Evolutionary conservation across 2,797 vertebrate genomes (phyloP), one percentile per base, ranked within the genome.

Genomic region (Karalla daura): DNA sequence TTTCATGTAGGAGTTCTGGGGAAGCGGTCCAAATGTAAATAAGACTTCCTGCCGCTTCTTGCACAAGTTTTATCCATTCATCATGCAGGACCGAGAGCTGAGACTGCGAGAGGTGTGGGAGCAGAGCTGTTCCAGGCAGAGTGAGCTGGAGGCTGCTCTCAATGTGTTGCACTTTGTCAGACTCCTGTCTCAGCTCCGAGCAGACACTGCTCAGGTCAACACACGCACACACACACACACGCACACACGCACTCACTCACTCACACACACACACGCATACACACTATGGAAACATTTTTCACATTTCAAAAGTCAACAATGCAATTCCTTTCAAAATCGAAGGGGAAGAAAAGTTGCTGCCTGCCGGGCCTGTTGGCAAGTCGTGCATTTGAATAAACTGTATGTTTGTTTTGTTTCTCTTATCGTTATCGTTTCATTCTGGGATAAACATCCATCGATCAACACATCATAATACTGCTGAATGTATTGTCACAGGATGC

Each of bases 171-270:
- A 93, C 46, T 93, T 85, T 74, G 59, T 86, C 51, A 82, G 95
- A 55, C 90, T 93, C 30, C 43, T 92, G 37, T 93, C 86, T 59
- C 84, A 69, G 53, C 91, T 95, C 24, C 89, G 86, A 0, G 87
- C 79, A 0, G 84, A 93, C 45, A 95, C 94, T 1, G 88, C 91
- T 46, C 94, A 95, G 95, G 95, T 97, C 79, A 73, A 45, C 51
- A 63, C 43, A 33, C 36, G 30, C 6, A 2, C 44, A 32, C 18
- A 55, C 40, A 45, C n/a, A 27, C 18, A 24, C 7, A 24, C 25
- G 6, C 30, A 63, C 41, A 35, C 32, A 44, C 21, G 18, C 13
- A 21, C 7, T 46, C 27, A 47, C n/a, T 33, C 10, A 24, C 9
- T 23, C 24, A 33, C 30, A 33, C 30, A 33, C 30, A 33, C 30